These are phyloP conservation scores for Cephus pygmeus DNA, from an alignment of 2,888 invertebrate species.

Conservation along the genomic window DNA sequence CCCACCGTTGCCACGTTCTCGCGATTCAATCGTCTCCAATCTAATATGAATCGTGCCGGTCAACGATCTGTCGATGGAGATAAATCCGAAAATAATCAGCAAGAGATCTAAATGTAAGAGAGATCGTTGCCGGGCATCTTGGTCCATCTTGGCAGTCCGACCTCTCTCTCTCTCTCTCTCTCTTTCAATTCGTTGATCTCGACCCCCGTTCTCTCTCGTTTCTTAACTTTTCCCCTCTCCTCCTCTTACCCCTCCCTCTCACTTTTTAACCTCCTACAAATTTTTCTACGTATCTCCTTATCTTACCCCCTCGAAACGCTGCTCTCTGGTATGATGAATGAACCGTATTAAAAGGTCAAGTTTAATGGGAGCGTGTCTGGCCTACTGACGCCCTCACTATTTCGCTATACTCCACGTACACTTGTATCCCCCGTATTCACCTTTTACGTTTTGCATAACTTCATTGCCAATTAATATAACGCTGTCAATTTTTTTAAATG, in stretches of 20 bases:
- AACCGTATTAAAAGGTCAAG: neutral
- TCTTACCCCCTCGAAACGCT: neutral
- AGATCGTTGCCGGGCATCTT: neutral
- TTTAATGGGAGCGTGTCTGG: neutral
- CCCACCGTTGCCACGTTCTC: constrained; percentile 4
- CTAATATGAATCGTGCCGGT: neutral
- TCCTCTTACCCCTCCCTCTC: neutral
- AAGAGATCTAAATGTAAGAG: neutral
- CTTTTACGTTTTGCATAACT: neutral
- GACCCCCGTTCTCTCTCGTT: neutral
- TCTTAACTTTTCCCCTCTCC: neutral
- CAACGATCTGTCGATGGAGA: constrained; percentile 2
- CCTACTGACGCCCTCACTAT: neutral
- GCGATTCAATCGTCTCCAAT: neutral
- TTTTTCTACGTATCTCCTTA: no score
- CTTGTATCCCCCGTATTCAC: neutral
- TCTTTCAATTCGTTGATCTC: neutral
- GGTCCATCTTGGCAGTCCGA: neutral
- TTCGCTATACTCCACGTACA: neutral
- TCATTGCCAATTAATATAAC: neutral
- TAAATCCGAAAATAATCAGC: constrained; percentile 7
- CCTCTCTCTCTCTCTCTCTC: neutral
- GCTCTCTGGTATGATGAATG: neutral
- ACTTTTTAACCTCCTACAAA: no score
- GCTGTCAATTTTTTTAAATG: neutral